These are phyloP conservation scores for Caenorhabditis tropicalis DNA, from an alignment of 1,140 invertebrate genomes.

Conservation along the genomic window DNA sequence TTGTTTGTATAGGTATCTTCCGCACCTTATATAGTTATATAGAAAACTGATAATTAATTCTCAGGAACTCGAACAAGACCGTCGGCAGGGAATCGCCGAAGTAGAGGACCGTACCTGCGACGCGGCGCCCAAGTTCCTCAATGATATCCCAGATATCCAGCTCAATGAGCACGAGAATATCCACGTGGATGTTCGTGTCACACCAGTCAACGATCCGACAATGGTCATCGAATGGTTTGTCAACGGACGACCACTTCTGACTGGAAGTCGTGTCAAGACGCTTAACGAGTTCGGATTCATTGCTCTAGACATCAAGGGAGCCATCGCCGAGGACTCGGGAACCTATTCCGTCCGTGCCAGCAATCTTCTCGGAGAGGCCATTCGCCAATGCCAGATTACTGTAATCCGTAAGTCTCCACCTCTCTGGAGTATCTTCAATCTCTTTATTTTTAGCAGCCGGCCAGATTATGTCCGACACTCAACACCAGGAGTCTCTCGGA, in stretches of 20 bases:
- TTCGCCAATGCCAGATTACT: conserved; percentile 57
- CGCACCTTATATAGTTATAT: conserved; percentile 19
- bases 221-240: conserved; percentile 98
- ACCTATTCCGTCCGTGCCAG: conserved; percentile 55
- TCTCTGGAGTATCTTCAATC: too few species aligned
- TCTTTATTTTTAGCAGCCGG: conserved; percentile 79
- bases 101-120: conserved; percentile 68
- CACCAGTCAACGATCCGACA: conserved; percentile 91
- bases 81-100: conserved; percentile 77
- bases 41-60: too few species aligned
- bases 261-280: conserved; percentile 90
- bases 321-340: conserved; percentile 61
- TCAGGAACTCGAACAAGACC: conserved; percentile 83
- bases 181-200: conserved; percentile 72
- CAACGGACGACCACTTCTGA: conserved; percentile 78
- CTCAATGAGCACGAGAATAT: conserved; percentile 64
- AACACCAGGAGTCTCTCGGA: conserved; percentile 83
- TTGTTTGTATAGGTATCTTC: conserved; percentile 26
- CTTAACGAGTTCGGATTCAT: conserved; percentile 98
- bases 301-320: conserved; percentile 86
- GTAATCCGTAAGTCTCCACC: conserved; percentile 57
- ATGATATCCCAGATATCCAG: conserved; percentile 62
- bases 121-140: conserved; percentile 66
- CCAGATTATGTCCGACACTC: conserved; percentile 84
- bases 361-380: conserved; percentile 62